Percentiles rank a stretch among this genome's conserved stretches.
phyloP scores from a whole-genome alignment of 2,888 invertebrate species.

The Pristionchus arcanus region DNA sequence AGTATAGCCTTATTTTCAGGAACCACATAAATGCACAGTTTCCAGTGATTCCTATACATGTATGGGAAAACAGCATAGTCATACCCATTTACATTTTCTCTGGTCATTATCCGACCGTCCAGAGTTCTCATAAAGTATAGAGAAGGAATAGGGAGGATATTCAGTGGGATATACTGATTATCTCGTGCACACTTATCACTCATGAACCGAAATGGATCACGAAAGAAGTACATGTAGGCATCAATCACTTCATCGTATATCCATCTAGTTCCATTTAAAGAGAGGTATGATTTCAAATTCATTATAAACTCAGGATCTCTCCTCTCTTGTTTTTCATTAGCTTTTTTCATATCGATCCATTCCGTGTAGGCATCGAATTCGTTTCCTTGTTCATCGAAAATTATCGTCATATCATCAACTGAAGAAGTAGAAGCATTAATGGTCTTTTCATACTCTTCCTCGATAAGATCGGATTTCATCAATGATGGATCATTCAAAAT shows the following conservation, averaged over 20 bases:
- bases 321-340: neutral
- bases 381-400: neutral
- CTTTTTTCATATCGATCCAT: neutral
- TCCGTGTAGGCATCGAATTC: neutral
- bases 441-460: neutral
- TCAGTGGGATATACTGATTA: neutral
- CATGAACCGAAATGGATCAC: neutral
- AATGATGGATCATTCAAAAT: too few relatives aligned
- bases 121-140: neutral
- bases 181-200: neutral
- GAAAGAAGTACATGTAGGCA: neutral
- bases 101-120: neutral
- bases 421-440: neutral
- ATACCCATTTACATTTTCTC: neutral
- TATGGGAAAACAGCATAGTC: neutral
- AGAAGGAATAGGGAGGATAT: neutral
- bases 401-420: neutral
- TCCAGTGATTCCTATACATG: neutral
- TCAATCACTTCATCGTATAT: neutral
- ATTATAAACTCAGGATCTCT: neutral
- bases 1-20: neutral
- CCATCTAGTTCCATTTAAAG: constrained; percentile 1
- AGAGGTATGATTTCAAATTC: neutral
- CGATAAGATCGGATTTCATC: neutral
- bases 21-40: neutral